A percentile compares a stretch with the other conserved stretches of the same genome.
Evolutionary conservation across 1,140 invertebrate species (phyloP).

Genomic region (Drosophila takahashii): DNA sequence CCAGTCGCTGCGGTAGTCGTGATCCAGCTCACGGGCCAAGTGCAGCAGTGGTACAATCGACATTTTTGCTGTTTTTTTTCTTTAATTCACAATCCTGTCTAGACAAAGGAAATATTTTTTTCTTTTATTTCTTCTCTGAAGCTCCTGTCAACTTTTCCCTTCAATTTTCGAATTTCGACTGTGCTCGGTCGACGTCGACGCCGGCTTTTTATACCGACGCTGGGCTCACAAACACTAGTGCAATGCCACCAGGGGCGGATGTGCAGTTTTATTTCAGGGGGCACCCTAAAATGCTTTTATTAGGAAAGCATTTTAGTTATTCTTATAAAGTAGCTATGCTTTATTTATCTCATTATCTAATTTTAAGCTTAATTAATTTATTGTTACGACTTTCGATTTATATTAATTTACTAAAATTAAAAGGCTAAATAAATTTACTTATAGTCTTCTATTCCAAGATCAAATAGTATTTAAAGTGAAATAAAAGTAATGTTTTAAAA

Average conservation of each 20-base stretch:
- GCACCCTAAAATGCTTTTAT: too few species aligned
- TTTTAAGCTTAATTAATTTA: too few species aligned
- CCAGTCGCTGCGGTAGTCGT: constrained; percentile 48
- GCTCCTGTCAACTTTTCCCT: constrained; percentile 1
- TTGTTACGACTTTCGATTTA: too few species aligned
- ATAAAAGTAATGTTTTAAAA: too few species aligned
- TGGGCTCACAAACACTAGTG: constrained; percentile 27
- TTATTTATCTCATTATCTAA: too few species aligned
- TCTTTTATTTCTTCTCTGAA: constrained; percentile 5
- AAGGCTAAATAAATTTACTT: too few species aligned
- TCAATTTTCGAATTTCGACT: constrained; percentile 28
- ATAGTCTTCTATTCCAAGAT: too few species aligned
- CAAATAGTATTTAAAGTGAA: too few species aligned
- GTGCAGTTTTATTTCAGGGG: background rate
- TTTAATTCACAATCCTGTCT: constrained; percentile 20
- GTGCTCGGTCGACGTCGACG: constrained; percentile 1
- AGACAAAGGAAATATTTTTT: constrained; percentile 10
- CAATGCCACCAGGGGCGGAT: background rate
- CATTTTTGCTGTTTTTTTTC: constrained; percentile 55
- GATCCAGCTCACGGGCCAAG: constrained; percentile 74
- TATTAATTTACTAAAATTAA: too few species aligned
- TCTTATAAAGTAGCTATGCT: too few species aligned
- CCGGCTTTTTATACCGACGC: constrained; percentile 67
- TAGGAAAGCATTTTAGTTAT: too few species aligned
- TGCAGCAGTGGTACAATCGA: constrained; percentile 75